These are phyloP conservation scores for Leucoraja erinaceus DNA, from an alignment of 2,113 vertebrate species.

Conservation along the genomic window DNA sequence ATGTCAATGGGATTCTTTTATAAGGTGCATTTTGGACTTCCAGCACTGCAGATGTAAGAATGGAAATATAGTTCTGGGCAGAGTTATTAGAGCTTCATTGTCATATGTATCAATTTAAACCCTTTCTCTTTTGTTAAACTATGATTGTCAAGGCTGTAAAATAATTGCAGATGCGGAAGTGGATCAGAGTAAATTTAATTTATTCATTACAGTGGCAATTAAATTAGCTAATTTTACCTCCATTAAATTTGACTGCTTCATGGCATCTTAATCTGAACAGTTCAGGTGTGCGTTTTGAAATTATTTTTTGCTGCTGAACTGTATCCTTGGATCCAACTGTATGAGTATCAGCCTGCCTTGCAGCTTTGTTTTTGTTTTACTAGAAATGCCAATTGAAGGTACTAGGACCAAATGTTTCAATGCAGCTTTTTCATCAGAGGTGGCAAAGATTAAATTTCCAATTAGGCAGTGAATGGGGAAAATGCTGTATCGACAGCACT, in stretches of 20 bases:
- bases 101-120: neutral
- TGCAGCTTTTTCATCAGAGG: neutral
- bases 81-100: neutral
- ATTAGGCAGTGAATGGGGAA: neutral
- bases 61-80: neutral
- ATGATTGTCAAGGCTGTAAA: neutral
- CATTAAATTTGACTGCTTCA: too few species aligned
- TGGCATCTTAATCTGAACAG: too few species aligned
- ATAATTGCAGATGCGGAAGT: neutral
- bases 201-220: neutral
- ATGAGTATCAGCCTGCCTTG: neutral
- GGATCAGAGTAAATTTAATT: neutral
- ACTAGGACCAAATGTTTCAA: neutral
- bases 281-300: neutral
- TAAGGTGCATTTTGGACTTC: neutral
- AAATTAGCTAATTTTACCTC: too few species aligned
- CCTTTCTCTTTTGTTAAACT: neutral
- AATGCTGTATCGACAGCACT: neutral
- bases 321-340: neutral
- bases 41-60: neutral
- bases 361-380: neutral
- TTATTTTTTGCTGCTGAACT: neutral
- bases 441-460: neutral
- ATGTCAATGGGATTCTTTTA: neutral
- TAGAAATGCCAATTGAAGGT: neutral